These are phyloP conservation scores for Laodelphax striatellus DNA, from an alignment of 1,140 invertebrate genomes.

Conservation along the genomic window DNA sequence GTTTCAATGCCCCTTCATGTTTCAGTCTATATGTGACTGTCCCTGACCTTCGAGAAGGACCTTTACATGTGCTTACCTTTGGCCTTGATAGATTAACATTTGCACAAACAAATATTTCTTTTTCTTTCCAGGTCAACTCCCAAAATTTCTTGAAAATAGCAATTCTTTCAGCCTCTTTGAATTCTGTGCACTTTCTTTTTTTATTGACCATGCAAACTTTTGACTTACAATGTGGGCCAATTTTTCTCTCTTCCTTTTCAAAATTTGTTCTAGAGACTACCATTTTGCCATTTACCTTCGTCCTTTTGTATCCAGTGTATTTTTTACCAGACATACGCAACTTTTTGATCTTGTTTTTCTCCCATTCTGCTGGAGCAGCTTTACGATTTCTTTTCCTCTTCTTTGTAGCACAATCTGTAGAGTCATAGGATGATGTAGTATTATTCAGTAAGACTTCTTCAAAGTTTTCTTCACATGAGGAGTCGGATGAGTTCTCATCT, in stretches of 20 bases:
- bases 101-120: neutral
- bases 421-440: too few relatives aligned
- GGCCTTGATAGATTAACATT: neutral
- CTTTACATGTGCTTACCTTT: neutral
- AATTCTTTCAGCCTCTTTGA: neutral
- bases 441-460: too few relatives aligned
- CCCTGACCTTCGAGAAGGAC: neutral
- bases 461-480: too few relatives aligned
- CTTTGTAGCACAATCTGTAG: too few relatives aligned
- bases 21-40: neutral
- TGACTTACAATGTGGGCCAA: neutral
- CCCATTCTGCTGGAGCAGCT: too few relatives aligned
- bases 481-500: too few relatives aligned
- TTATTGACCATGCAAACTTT: neutral
- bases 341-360: neutral
- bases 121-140: neutral
- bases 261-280: too few relatives aligned
- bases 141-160: neutral
- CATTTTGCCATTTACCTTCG: neutral
- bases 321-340: neutral
- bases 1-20: neutral
- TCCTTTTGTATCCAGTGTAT: neutral
- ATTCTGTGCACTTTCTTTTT: neutral
- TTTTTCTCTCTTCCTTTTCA: neutral
- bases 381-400: too few relatives aligned